A percentile compares a stretch with the other conserved stretches of the same genome.
phyloP scores from a whole-genome alignment of 1,140 invertebrate genomes.

The Drosophila murphyi region DNA sequence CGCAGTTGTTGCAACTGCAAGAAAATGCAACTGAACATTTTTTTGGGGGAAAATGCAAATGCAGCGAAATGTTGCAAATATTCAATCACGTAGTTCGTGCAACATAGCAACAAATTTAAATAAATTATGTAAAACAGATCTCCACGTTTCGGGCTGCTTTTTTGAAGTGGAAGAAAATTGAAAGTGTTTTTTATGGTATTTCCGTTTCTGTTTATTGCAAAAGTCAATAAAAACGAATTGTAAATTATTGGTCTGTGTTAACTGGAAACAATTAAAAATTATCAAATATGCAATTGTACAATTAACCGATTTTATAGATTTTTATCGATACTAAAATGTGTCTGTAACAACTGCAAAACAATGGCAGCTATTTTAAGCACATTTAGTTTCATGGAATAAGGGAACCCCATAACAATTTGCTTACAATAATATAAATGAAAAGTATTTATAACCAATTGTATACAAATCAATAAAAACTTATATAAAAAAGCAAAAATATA shows the following conservation, averaged over 20 bases:
- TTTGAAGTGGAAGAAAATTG: constrained; percentile 43
- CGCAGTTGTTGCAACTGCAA: constrained; percentile 35
- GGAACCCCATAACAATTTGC: neutral
- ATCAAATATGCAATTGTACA: constrained; percentile 49
- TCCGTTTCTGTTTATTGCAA: constrained; percentile 53
- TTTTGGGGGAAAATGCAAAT: constrained; percentile 54
- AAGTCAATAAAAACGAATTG: constrained; percentile 25
- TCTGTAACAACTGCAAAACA: constrained; percentile 14
- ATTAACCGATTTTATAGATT: constrained; percentile 35
- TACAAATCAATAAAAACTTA: neutral
- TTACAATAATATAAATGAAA: neutral
- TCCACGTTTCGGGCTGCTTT: constrained; percentile 40
- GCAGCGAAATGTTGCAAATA: constrained; percentile 78
- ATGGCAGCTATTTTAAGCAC: neutral
- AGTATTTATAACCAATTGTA: no score
- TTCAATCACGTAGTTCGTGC: constrained; percentile 81
- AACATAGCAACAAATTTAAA: constrained; percentile 74
- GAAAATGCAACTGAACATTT: constrained; percentile 45
- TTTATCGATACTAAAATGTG: constrained; percentile 11
- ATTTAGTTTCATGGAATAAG: no score
- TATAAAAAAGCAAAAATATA: neutral
- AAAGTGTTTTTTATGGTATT: constrained; percentile 50
- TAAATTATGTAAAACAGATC: constrained; percentile 75
- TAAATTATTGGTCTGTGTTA: constrained; percentile 22
- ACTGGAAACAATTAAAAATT: constrained; percentile 33